Base-by-base conservation (phyloP, 1,140 invertebrate species). In the Drosophila triauraria region DNA sequence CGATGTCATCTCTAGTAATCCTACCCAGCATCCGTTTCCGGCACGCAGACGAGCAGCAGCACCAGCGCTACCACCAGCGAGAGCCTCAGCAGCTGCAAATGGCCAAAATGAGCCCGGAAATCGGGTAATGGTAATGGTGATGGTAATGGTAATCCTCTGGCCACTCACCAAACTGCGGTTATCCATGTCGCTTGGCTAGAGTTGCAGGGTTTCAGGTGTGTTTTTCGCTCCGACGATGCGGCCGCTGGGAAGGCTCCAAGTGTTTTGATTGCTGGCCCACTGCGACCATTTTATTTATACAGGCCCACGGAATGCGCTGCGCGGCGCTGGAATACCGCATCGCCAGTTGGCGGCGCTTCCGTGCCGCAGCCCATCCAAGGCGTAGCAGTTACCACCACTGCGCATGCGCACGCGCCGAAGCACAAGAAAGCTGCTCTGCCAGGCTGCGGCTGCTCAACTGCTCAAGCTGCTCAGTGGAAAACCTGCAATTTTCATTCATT, bases 211-310 rank as follows among this genome's bases (percentile, higher is more conserved):
- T 44, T 23, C 40, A 30, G 60, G 61, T 48, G 64, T 42, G 77
- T 54, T 59, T 54, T 54, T 61, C 47, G 44, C 43, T 30, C 40
- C 44, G 51, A 78, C 85, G 85, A 82, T 82, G 78, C 62, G 67
- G 43, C 63, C 64, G 62, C 75, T 82, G 32, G 44, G 53, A 53
- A 74, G 43, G 78, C 68, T 79, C 38, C 51, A 63, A 71, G 65
- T 64, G 57, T 48, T 82, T 68, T 88, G 85, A 76, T 90, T 81
- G 69, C 56, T 85, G 75, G 46, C 78, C 74, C 60, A 90, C 43
- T 85, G 86, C 60, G 43, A 57, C 75, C 67, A 85, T 82, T 87
- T 80, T 64, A 85, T 88, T 88, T 88, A 88, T 88, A 88, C 58
- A 53, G 53, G 48, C 35, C 46, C 43, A 20, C 67, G 78, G 85